Evolutionary conservation across 2,888 invertebrate species (phyloP).

Genomic region (Saturnia pavonia): DNA sequence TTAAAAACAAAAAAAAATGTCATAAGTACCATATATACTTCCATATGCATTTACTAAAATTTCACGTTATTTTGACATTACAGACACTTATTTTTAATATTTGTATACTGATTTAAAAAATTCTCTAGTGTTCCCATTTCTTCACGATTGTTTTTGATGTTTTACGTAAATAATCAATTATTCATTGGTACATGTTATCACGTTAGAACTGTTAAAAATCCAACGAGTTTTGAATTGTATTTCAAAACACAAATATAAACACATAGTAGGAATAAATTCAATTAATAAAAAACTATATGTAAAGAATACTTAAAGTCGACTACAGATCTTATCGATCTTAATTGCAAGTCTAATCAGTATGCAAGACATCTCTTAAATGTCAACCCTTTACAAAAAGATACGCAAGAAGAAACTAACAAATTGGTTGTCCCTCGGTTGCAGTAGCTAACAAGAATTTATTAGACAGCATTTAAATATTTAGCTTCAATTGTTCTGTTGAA

Average conservation of each 20-base stretch:
- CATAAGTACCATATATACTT: too few relatives aligned
- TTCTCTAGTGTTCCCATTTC: background rate
- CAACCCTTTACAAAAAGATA: conserved; percentile 41
- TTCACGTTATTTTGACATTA: too few relatives aligned
- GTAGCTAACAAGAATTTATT: conserved; percentile 31
- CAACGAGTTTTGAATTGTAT: background rate
- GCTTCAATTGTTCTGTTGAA: conserved; percentile 23
- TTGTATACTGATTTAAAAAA: too few relatives aligned
- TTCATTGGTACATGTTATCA: background rate
- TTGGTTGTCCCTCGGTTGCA: conserved; percentile 27
- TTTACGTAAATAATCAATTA: background rate
- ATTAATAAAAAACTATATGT: background rate
- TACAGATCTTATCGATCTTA: conserved; percentile 47
- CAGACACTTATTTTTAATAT: too few relatives aligned
- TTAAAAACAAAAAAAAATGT: too few relatives aligned
- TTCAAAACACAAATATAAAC: background rate
- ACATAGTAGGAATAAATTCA: background rate
- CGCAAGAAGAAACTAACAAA: conserved; percentile 37
- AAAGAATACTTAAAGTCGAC: background rate
- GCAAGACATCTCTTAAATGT: conserved; percentile 41
- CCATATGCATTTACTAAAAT: too few relatives aligned
- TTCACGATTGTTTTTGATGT: background rate
- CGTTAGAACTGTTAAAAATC: background rate
- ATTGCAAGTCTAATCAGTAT: conserved; percentile 54
- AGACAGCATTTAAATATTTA: conserved; percentile 26